Evolutionary conservation across 2,797 vertebrate species (phyloP), one percentile per base, ranked within the genome.

Genomic region (Tinamus major): DNA sequence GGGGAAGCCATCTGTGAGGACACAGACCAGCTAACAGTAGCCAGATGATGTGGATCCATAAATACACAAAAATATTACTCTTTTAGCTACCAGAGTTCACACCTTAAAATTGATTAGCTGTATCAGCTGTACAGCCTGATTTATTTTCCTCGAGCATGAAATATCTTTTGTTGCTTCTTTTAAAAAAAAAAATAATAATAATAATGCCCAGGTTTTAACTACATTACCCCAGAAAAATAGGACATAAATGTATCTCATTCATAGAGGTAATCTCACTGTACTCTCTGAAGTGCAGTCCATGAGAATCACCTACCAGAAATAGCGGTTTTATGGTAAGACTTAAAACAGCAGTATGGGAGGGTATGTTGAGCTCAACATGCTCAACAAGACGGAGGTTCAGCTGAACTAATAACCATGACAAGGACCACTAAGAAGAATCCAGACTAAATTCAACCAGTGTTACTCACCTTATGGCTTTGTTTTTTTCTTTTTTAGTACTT

Each of bases 301-400:
- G 1, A 48, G 33, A 62, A 59, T 27, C 9, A 8, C 16, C 37
- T 41, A 53, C 7, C 19, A 74, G 10, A 72, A 67, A 11, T 31
- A 74, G 5, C 5, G 13, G 29, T 24, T 63, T 39, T 64, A 41
- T 9, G 18, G 18, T 29, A 64, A 67, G 16, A 42, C 27, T 41
- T 64, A 15, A 48, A 48, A 16, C 8, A 62, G 46, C 8, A 5
- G 13, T 18, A 79, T 9, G 46, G 37, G 42, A 90, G 80, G 26
- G 10, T 76, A 58, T 41, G 20, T 48, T 48, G 4, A 48, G 16
- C 17, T 46, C 23, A 48, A 55, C 3, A 11, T 0, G 0, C 13
- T 6, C 41, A 79, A 31, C 5, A 61, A 67, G 23, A 74, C 17
- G 27, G 15, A 56, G 16, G 16, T 13, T 7, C 27, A 64, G 21